Conservation (phyloP, 1,140 invertebrate genomes). For the Lepidotrigona ventralis region DNA sequence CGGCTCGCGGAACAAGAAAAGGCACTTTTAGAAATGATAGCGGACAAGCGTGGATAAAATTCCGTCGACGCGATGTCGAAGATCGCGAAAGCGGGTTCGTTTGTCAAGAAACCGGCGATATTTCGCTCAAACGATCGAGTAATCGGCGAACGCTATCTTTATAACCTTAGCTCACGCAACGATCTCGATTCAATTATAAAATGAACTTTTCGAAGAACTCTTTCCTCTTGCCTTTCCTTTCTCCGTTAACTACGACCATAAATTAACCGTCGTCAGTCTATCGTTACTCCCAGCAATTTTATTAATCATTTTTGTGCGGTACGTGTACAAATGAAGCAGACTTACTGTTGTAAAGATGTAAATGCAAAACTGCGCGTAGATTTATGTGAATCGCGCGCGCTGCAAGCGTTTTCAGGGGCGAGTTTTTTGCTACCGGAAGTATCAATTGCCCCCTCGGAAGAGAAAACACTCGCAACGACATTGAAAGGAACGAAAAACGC, state of each 20-base stretch:
- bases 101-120: constrained; percentile 4
- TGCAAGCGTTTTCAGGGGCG: not conserved
- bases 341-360: not conserved
- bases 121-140: constrained; percentile 43
- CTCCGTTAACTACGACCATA: not conserved
- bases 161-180: constrained; percentile 15
- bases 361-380: not conserved
- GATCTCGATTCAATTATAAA: constrained; percentile 34
- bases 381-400: not conserved
- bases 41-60: constrained; percentile 9
- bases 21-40: constrained; percentile 4
- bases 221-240: not conserved
- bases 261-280: not conserved
- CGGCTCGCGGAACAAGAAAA: constrained; percentile 1
- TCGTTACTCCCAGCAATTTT: not conserved
- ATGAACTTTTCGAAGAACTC: constrained; percentile 13
- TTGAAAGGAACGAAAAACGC: constrained; percentile 13
- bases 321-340: not conserved
- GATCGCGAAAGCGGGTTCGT: not conserved
- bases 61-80: not conserved
- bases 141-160: constrained; percentile 51
- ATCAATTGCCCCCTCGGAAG: constrained; percentile 4
- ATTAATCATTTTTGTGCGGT: not conserved
- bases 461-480: not conserved
- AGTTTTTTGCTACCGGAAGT: not conserved